A percentile compares a stretch with the other conserved stretches of the same genome.
These are phyloP conservation scores for Drosophila pallidifrons DNA, from an alignment of 1,140 invertebrate species.

Conservation along the genomic window DNA sequence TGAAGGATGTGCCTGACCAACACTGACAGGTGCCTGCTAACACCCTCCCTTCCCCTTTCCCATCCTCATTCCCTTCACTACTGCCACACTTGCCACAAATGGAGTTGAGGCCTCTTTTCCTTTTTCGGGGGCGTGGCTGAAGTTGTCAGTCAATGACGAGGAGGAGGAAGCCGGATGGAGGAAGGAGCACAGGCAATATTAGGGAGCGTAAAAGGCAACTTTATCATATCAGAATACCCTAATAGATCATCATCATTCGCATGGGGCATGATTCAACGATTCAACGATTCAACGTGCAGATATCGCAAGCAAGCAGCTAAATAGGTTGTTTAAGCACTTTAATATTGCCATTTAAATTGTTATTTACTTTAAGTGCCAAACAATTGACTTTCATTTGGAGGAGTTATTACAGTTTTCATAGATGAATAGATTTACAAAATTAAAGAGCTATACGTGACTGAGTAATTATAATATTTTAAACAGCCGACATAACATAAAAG, in stretches of 20 bases:
- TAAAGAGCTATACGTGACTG: no score
- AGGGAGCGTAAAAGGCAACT: constrained; percentile 6
- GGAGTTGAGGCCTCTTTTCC: not conserved
- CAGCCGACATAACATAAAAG: no score
- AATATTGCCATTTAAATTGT: no score
- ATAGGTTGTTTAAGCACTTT: not conserved
- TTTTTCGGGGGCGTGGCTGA: not conserved
- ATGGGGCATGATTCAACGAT: constrained; percentile 9
- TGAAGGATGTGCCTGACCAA: constrained; percentile 13
- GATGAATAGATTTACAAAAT: no score
- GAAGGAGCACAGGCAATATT: not conserved
- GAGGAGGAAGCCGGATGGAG: no score
- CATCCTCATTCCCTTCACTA: no score
- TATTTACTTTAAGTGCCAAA: no score
- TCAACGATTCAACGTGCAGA: not conserved
- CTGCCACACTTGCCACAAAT: no score
- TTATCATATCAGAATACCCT: constrained; percentile 34
- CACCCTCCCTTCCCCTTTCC: not conserved
- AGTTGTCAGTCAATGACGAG: not conserved
- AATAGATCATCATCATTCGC: constrained; percentile 32
- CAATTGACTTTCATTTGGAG: no score
- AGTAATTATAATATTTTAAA: no score
- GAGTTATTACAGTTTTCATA: no score
- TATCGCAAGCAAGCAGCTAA: not conserved
- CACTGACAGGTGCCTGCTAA: constrained; percentile 30